Evolutionary conservation across 2,113 vertebrate species (phyloP).

Genomic region (Melanocharis versteri): DNA sequence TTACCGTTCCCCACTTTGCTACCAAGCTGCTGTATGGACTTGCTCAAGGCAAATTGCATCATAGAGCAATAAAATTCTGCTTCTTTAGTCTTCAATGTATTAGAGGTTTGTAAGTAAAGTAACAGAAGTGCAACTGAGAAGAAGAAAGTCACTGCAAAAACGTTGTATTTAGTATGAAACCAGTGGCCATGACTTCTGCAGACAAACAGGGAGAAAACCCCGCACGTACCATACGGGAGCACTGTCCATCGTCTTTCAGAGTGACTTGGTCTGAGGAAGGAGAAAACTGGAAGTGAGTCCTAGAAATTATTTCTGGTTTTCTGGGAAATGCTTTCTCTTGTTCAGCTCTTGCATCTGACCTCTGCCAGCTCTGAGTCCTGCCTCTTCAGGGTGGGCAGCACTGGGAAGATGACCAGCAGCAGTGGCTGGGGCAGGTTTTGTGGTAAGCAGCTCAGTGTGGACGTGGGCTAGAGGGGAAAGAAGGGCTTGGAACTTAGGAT

Average conservation of each 20-base stretch:
- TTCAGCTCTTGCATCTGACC: neutral
- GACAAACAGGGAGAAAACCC: neutral
- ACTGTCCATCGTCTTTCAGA: neutral
- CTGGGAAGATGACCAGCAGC: neutral
- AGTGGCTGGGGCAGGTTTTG: neutral
- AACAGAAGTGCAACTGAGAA: neutral
- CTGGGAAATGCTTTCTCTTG: neutral
- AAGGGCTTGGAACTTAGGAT: neutral
- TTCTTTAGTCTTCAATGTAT: neutral
- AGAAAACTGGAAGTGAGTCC: neutral
- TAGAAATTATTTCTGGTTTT: neutral
- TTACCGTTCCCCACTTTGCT: neutral
- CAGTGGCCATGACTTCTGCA: neutral
- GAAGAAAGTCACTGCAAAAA: neutral
- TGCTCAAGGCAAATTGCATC: neutral
- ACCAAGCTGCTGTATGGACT: neutral
- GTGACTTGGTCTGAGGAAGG: neutral
- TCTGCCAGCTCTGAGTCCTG: neutral
- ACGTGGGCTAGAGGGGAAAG: neutral
- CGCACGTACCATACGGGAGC: fast-evolving
- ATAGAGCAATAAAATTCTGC: neutral
- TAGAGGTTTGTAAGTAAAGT: neutral
- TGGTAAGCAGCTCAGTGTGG: neutral
- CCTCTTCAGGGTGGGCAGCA: neutral
- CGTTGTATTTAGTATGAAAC: neutral